Evolutionary conservation across 1,140 invertebrate genomes (phyloP).

Genomic region (Atopsyche davidsoni): DNA sequence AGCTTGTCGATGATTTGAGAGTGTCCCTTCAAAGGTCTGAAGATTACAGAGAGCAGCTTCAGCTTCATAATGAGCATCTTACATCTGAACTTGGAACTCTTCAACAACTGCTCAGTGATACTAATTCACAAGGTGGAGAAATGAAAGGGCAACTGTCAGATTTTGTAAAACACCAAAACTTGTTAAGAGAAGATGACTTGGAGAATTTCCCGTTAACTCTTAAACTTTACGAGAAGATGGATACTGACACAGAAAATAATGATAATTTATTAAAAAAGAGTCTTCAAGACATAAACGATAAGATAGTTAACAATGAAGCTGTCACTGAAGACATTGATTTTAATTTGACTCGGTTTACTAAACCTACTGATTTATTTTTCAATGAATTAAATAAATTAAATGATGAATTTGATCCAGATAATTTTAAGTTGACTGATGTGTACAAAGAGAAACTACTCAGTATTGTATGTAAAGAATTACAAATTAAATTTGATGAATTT

Average conservation of each 20-base stretch:
- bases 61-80: constrained; percentile 53
- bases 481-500: constrained; percentile 31
- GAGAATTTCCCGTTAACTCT: constrained; percentile 2
- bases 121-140: constrained; percentile 44
- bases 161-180: constrained; percentile 42
- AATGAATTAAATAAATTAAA: constrained; percentile 9
- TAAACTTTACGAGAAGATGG: not conserved
- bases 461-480: constrained; percentile 16
- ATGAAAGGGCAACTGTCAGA: constrained; percentile 42
- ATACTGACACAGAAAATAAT: not conserved
- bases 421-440: constrained; percentile 7
- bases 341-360: constrained; percentile 8
- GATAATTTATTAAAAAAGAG: no score
- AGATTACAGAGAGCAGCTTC: constrained; percentile 52
- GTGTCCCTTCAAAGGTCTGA: constrained; percentile 55
- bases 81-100: constrained; percentile 55
- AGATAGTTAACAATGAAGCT: not conserved
- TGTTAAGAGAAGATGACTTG: constrained; percentile 37
- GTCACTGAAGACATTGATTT: not conserved
- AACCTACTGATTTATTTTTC: constrained; percentile 9
- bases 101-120: constrained; percentile 52
- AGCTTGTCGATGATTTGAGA: constrained; percentile 55
- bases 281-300: constrained; percentile 5
- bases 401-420: constrained; percentile 14
- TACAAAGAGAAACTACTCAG: constrained; percentile 13